These are phyloP conservation scores for Ectobius pallidus DNA, from an alignment of 2,888 invertebrate genomes.

Conservation along the genomic window DNA sequence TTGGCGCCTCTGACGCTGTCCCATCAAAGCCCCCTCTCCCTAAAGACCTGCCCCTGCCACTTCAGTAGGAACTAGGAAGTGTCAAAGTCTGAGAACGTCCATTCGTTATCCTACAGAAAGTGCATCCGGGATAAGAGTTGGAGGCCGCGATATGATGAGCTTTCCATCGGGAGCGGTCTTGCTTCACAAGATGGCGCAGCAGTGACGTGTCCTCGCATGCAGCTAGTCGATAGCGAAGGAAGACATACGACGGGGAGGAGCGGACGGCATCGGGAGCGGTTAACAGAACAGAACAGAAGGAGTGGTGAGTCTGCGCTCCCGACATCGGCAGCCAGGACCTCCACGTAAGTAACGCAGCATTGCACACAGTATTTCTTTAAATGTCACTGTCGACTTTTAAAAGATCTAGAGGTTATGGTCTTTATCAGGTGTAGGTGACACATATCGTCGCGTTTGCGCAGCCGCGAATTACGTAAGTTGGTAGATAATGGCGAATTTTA, in stretches of 20 bases:
- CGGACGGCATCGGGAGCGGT: background rate
- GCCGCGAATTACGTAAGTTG: background rate
- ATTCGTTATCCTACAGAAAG: no score
- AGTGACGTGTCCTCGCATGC: conserved; percentile 13
- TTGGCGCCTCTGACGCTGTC: no score
- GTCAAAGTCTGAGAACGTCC: no score
- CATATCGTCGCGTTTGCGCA: background rate
- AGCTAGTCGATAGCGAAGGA: conserved; percentile 19
- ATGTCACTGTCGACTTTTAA: no score
- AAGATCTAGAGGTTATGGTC: background rate
- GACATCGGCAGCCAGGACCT: background rate
- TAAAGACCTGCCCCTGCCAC: no score
- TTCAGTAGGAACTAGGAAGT: no score
- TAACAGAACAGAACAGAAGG: no score
- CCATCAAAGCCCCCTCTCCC: no score
- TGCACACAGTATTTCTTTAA: no score
- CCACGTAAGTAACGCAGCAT: background rate
- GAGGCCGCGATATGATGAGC: background rate
- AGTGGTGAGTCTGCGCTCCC: conserved; percentile 1
- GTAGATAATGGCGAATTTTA: background rate
- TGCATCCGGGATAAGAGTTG: no score
- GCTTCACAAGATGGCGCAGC: conserved; percentile 16
- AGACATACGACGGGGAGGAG: conserved; percentile 12
- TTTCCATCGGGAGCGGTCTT: conserved; percentile 20
- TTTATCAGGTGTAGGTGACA: background rate